These are phyloP conservation scores for Drosophila prosaltans DNA, from an alignment of 1,140 invertebrate species.

Conservation along the genomic window DNA sequence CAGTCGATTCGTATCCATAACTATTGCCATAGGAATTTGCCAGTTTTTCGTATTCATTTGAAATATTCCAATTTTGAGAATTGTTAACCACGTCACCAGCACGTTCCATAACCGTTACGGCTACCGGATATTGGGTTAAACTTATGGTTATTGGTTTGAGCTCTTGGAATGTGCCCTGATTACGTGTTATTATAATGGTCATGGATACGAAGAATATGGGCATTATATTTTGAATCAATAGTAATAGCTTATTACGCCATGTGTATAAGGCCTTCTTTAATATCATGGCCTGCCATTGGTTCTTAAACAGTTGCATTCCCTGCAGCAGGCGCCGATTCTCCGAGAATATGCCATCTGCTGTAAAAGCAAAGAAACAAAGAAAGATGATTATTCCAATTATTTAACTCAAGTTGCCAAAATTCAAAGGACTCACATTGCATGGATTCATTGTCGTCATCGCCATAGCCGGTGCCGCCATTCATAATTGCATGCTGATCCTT, in stretches of 20 bases:
- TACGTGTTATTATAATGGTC: constrained; percentile 84
- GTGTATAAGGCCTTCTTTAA: constrained; percentile 86
- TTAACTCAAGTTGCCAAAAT: not conserved
- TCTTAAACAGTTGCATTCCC: constrained; percentile 63
- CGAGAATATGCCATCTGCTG: constrained; percentile 62
- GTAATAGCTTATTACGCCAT: constrained; percentile 84
- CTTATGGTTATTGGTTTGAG: constrained; percentile 57
- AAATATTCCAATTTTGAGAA: not conserved
- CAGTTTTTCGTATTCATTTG: constrained; percentile 48
- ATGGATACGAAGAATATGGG: constrained; percentile 86
- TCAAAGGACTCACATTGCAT: constrained; percentile 62
- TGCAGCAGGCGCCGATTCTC: constrained; percentile 48
- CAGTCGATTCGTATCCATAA: constrained; percentile 38
- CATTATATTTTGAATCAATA: constrained; percentile 85
- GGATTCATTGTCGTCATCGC: constrained; percentile 61
- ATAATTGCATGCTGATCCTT: constrained; percentile 45
- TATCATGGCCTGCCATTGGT: constrained; percentile 87
- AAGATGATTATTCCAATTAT: constrained; percentile 25
- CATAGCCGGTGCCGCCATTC: constrained; percentile 44
- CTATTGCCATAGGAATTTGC: constrained; percentile 44
- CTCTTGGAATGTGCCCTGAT: constrained; percentile 34
- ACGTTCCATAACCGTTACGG: constrained; percentile 62
- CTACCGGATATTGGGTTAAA: constrained; percentile 54
- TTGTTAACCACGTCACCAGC: not conserved
- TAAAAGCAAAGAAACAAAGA: constrained; percentile 28